Conservation (phyloP, 2,797 vertebrate species). For the Lepus oiostolus region DNA sequence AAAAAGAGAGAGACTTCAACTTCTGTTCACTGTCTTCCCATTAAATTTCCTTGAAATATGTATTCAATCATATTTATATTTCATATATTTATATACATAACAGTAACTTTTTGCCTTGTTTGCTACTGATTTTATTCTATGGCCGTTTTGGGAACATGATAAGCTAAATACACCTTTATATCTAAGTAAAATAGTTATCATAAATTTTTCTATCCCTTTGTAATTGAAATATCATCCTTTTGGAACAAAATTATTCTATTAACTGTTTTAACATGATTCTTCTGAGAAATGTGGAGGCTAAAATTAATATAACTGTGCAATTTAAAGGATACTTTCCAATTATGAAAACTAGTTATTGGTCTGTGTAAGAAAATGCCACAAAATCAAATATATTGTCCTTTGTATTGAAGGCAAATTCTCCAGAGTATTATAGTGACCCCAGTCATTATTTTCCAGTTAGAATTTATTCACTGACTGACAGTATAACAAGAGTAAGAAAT, state of each 20-base stretch:
- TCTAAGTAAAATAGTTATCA: not conserved
- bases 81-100: not conserved
- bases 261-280: not conserved
- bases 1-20: not conserved
- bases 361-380: not conserved
- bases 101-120: not conserved
- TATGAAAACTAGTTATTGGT: not conserved
- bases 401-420: not conserved
- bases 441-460: not conserved
- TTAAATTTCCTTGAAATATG: not conserved
- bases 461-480: not conserved
- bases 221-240: not conserved
- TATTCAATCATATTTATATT: not conserved
- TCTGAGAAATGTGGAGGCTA: not conserved
- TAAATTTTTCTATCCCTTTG: not conserved
- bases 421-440: fast-evolving
- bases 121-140: not conserved
- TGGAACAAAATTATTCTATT: not conserved
- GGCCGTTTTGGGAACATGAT: not conserved
- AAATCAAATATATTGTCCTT: not conserved
- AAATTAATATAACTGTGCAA: not conserved
- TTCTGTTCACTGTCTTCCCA: not conserved
- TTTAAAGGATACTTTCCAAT: not conserved
- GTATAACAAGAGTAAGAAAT: not conserved
- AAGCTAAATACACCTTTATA: not conserved